phyloP scores from a whole-genome alignment of 1,140 invertebrate genomes.

The Probaryconus sp. region DNA sequence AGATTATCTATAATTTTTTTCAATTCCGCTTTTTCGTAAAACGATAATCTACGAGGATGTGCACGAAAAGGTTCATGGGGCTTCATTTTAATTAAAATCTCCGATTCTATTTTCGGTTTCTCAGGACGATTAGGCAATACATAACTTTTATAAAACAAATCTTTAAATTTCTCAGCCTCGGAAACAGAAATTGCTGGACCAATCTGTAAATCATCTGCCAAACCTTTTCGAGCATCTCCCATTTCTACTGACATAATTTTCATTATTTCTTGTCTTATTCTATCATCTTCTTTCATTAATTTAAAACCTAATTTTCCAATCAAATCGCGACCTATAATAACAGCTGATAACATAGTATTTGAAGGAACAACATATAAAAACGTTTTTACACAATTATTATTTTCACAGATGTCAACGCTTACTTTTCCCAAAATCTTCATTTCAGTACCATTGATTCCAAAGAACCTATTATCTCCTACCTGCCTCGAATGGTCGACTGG shows the following conservation, averaged over 20 bases:
- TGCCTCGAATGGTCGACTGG: too few species aligned
- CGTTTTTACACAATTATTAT: background rate
- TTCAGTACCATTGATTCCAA: too few species aligned
- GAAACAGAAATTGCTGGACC: background rate
- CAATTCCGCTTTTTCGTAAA: conserved; percentile 1
- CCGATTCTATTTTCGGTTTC: background rate
- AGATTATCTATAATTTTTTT: conserved; percentile 6
- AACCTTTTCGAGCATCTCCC: background rate
- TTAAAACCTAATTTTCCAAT: background rate
- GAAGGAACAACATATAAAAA: background rate
- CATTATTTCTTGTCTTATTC: background rate
- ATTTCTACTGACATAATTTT: background rate
- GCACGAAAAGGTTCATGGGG: conserved; percentile 5
- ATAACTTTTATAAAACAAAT: conserved; percentile 5
- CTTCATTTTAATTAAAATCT: background rate
- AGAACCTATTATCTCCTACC: too few species aligned
- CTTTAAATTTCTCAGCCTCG: background rate
- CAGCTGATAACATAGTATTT: background rate
- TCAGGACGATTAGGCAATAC: background rate
- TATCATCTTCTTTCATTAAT: background rate
- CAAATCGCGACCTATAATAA: too few species aligned
- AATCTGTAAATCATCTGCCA: conserved; percentile 10
- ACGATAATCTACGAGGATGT: conserved; percentile 14
- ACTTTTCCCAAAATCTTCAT: background rate
- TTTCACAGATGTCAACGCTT: background rate